Base-by-base conservation (phyloP, 2,888 invertebrate species). In the Odontomyia ornata region DNA sequence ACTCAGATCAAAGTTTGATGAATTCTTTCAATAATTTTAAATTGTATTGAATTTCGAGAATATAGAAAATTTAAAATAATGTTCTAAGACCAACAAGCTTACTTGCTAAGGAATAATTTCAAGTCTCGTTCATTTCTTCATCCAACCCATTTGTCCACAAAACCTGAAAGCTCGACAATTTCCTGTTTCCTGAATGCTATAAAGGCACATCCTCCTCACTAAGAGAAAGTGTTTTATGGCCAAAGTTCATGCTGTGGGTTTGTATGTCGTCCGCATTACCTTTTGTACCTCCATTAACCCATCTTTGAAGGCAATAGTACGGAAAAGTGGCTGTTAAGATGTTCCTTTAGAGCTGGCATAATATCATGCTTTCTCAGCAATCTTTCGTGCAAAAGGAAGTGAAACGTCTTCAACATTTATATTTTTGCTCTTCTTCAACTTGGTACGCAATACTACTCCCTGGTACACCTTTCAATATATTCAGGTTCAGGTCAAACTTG, bases 291-390 rank as follows among this genome's bases (percentile, higher is more conserved):
- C 79, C 79, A 79, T 79, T 79, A 79, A 71, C 75, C 76, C 76
- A 71, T 69, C 30, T n/a, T n/a, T 77, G 75, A 62, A 52, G 18
- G 79, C 57, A 77, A 76, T 79, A 76, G 77, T 43, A 79, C 71
- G 79, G 77, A 79, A 77, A 79, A 79, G 76, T 77, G 76, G 77
- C 75, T 46, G 67, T 77, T 79, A 77, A 77, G 64, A 79, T 65
- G 75, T 62, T 64, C 75, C 27, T n/a, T 46, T 18, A 60, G 36
- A 73, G 43, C 57, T 57, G 47, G 25, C 46, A 73, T n/a, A 27
- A 4, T 30, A 57, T 36, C 9, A 2, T 1, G 64, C 30, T 18
- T 64, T 64, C 64, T 28, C 47, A 69, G 23, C 69, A 47, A 46
- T 46, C 25, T 21, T 52, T 18, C 25, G 30, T 13, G 21, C 23